Base-by-base conservation (phyloP, 2,113 vertebrate genomes). In the Brienomyrus brachyistius region DNA sequence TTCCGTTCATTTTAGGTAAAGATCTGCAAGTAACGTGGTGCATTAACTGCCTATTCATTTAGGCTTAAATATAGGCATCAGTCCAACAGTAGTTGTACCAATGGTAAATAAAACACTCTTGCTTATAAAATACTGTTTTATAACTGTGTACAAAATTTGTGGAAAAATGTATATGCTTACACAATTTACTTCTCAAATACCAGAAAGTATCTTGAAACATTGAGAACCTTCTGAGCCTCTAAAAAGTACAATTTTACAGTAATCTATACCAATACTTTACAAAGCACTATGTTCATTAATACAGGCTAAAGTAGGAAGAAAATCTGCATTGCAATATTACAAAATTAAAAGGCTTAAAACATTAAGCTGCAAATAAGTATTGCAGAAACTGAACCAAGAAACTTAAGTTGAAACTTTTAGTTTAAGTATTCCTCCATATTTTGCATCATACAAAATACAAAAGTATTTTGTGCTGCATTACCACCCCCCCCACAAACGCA, bases 191-290 rank as follows among this genome's bases (percentile, higher is more conserved):
- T 92, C 94, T 95, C 95, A 96, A 85, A 96, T 94, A 50, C 83
- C 45, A 95, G 95, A 95, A 80, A 95, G 95, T 91, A 91, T 93
- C 93, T 93, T 94, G 95, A 96, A 94, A 95, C 91, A 91, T 95
- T 89, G 80, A 80, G 74, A 80, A 80, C 74, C 74, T 80, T 43
- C 74, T 6, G 95, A 43, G 96, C 92, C 94, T 86, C 66, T 95
- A 96, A 93, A 94, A 91, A 92, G 94, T 94, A 96, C 95, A 86
- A 95, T 94, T 77, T 88, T 95, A 50, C 95, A 93, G 95, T 95
- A 95, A 95, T 94, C 94, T 94, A 94, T 95, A 92, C 93, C 95
- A 96, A 95, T 86, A n/a, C 47, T 86, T 51, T 86, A 86, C 83
- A 86, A 86, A 86, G 83, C 83, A 86, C 83, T 48, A 83, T 66